These are phyloP conservation scores for Pipra filicauda DNA, from an alignment of 2,113 vertebrate genomes.

Conservation along the genomic window DNA sequence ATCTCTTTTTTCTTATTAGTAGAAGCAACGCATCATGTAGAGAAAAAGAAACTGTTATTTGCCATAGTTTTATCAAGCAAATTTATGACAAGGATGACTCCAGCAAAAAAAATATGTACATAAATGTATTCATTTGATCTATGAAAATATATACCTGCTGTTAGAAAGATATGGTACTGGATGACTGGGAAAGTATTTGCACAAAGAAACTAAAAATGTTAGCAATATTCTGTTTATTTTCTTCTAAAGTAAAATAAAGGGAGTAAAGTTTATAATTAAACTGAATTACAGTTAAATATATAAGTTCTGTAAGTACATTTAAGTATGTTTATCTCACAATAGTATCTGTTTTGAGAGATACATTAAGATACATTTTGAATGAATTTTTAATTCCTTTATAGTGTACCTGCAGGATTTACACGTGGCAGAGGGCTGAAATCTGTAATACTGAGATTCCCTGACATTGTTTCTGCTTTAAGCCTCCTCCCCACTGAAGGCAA, in stretches of 20 bases:
- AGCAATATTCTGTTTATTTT: not conserved
- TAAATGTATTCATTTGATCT: not conserved
- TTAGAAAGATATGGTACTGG: not conserved
- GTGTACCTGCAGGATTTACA: not conserved
- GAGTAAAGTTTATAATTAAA: not conserved
- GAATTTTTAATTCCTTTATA: not conserved
- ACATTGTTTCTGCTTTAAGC: too few species aligned
- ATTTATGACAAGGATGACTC: not conserved
- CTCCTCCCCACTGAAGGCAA: too few species aligned
- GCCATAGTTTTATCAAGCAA: too few species aligned
- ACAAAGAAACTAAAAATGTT: not conserved
- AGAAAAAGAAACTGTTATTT: too few species aligned
- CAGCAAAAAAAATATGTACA: not conserved
- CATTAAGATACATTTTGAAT: not conserved
- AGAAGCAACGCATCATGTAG: too few species aligned
- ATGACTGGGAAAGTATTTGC: not conserved
- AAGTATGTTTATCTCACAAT: not conserved
- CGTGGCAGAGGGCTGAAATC: too few species aligned
- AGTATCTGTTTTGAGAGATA: not conserved
- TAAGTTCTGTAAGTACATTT: not conserved
- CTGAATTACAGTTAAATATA: not conserved
- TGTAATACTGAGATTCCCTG: too few species aligned
- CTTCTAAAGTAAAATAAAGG: not conserved
- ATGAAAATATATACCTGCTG: not conserved
- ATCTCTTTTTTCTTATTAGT: too few species aligned